Percentiles rank a stretch among this genome's conserved stretches.
These are phyloP conservation scores for Crotalus horridus DNA, from an alignment of 2,113 vertebrate genomes.

Conservation along the genomic window DNA sequence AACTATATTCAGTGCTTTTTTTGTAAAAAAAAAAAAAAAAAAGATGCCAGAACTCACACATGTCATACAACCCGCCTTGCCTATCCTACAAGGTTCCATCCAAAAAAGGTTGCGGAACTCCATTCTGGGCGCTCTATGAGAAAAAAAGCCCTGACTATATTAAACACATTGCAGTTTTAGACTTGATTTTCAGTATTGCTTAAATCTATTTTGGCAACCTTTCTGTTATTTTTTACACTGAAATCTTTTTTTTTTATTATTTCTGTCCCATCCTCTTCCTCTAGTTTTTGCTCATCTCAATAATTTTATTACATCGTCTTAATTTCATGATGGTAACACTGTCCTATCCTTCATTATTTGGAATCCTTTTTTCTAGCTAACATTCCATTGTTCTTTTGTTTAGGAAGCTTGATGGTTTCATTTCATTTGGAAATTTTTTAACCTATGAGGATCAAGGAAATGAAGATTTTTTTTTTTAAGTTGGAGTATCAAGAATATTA, in stretches of 20 bases:
- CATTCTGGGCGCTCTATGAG: no score
- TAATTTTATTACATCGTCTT: background rate
- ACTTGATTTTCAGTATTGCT: background rate
- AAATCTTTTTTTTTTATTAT: background rate
- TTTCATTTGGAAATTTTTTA: background rate
- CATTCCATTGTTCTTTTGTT: rapidly evolving
- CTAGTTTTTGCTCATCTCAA: background rate
- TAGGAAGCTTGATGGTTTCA: background rate
- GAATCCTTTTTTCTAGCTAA: background rate
- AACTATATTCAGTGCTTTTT: no score
- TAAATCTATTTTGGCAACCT: background rate
- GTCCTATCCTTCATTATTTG: background rate
- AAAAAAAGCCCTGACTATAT: background rate
- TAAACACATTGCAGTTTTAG: background rate
- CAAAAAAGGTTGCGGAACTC: no score
- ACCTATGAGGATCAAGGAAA: background rate
- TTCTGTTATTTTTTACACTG: background rate
- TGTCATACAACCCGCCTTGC: no score
- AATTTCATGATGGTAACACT: background rate
- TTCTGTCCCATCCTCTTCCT: rapidly evolving
- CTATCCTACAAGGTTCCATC: no score
- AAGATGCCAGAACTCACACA: no score
- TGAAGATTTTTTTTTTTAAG: background rate
- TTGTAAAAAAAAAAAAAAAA: no score
- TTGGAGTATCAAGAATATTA: background rate